phyloP scores from a whole-genome alignment of 2,888 invertebrate genomes.

The Rosalia funebris region DNA sequence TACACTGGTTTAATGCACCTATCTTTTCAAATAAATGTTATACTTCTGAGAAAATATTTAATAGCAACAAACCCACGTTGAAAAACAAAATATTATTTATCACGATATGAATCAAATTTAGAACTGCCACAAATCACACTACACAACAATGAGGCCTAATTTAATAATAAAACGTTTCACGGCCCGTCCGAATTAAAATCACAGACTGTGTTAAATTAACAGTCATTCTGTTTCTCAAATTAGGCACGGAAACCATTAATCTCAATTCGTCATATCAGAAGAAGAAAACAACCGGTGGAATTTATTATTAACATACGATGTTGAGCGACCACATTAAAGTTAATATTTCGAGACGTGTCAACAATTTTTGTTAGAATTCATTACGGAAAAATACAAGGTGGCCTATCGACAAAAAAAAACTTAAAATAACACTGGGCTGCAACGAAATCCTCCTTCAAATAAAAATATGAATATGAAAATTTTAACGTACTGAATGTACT shows the following conservation, averaged over 20 bases:
- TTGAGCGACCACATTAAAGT: not conserved
- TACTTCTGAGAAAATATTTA: constrained; percentile 6
- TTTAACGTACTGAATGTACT: too few species aligned
- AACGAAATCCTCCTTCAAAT: too few species aligned
- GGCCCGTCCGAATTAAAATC: constrained; percentile 23
- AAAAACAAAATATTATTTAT: constrained; percentile 17
- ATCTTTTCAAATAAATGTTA: not conserved
- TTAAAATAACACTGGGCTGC: too few species aligned
- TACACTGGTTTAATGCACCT: not conserved
- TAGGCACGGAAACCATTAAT: constrained; percentile 25
- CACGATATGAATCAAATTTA: constrained; percentile 19
- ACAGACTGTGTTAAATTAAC: constrained; percentile 11
- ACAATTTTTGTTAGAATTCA: not conserved
- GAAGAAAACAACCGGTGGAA: constrained; percentile 23
- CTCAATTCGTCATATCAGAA: constrained; percentile 27
- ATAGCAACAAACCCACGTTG: constrained; percentile 6
- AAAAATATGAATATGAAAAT: too few species aligned
- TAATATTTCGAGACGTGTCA: not conserved
- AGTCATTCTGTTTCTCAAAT: constrained; percentile 20
- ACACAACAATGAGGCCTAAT: constrained; percentile 26
- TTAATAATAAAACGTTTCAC: constrained; percentile 23
- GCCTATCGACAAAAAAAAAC: too few species aligned
- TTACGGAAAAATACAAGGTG: too few species aligned
- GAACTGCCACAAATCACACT: constrained; percentile 18
- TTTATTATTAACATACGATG: constrained; percentile 22